Evolutionary conservation across 2,113 vertebrate species (phyloP), one percentile per base, ranked within the genome.

Genomic region (cattle (Bos taurus)): DNA sequence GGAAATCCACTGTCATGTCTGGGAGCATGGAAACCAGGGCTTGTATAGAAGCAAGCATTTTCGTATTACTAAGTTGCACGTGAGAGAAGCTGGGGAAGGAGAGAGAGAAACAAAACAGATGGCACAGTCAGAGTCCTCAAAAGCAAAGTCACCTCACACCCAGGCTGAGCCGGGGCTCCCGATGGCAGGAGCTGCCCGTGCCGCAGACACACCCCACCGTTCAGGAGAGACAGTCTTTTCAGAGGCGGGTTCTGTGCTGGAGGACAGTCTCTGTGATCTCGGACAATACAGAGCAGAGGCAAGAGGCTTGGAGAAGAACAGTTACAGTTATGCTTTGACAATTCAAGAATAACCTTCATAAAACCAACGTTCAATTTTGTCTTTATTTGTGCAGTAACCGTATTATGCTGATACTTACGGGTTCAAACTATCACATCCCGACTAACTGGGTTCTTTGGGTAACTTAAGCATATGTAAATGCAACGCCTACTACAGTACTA

Each of bases 61-160:
- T 83, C 87, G 2, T 54, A 48, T 78, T 93, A 97, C 81, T 97
- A 98, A 98, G 36, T 33, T 96, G 89, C 96, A 81, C 85, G 97
- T 95, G 96, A 98, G 97, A 98, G 56, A 94, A 97, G 64, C 54
- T 97, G 95, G 86, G 82, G 97, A 97, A 98, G 59, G 74, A 97
- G 77, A 97, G 97, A 96, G 84, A 95, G 48, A 54, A 96, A 89
- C 93, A 81, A 54, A n/a, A 90, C n/a, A 98, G 67, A 98, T 0
- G 40, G 56, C 84, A 96, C 33, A 96, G 90, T 98, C 96, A 97
- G 94, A 97, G 96, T 96, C 40, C 78, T 95, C 59, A 86, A 21
- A 90, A 87, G 77, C 81, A 94, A 93, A 78, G 92, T n/a, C 77
- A 92, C 36, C 62, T 82, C 46, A 4, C 43, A 81, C 52, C 90